phyloP scores from a whole-genome alignment of 1,140 invertebrate species.

The Ylistrum balloti region DNA sequence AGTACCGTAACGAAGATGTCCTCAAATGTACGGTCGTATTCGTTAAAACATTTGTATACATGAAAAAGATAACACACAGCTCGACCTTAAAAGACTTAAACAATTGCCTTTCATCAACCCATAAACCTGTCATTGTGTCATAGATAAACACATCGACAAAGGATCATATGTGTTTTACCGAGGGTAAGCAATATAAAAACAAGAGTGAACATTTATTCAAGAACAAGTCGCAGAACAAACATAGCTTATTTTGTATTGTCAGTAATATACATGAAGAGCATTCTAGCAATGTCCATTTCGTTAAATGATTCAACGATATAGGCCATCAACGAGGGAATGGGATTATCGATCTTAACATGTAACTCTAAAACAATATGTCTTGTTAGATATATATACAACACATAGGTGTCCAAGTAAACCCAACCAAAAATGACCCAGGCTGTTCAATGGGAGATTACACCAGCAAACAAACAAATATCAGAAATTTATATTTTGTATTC shows the following conservation, averaged over 20 bases:
- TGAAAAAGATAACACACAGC: background rate
- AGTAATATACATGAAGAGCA: background rate
- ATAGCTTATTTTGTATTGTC: background rate
- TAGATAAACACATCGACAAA: background rate
- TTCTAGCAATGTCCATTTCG: background rate
- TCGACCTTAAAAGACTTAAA: background rate
- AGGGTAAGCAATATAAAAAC: background rate
- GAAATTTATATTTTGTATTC: too few species aligned
- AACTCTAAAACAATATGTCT: background rate
- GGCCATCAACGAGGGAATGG: background rate
- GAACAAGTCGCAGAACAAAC: background rate
- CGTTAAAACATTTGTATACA: background rate
- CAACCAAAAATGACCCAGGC: too few species aligned
- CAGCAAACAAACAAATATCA: too few species aligned
- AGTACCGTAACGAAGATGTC: background rate
- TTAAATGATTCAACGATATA: background rate
- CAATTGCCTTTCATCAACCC: background rate
- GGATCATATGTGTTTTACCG: background rate
- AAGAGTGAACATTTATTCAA: background rate
- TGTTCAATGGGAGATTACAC: too few species aligned
- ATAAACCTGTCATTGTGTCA: background rate
- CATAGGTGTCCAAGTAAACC: too few species aligned
- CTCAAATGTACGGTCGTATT: too few species aligned
- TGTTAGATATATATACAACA: too few species aligned
- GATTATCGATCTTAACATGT: background rate